Evolutionary conservation across 1,140 invertebrate genomes (phyloP).

Genomic region (Lanistes nyassanus): DNA sequence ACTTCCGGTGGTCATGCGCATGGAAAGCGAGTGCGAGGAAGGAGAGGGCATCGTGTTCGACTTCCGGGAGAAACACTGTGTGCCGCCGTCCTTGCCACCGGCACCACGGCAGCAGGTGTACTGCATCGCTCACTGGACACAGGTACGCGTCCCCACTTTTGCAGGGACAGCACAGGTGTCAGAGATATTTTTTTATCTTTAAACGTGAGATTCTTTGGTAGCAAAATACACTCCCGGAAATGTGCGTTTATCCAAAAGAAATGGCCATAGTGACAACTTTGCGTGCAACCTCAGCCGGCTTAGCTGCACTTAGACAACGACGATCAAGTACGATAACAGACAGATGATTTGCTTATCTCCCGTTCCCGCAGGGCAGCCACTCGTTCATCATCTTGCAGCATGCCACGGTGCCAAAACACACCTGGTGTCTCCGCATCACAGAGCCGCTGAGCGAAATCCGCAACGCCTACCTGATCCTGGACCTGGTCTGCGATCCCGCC

Average conservation of each 20-base stretch:
- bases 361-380: conserved; percentile 20
- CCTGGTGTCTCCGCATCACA: conserved; percentile 36
- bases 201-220: too few relatives aligned
- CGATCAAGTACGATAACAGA: too few relatives aligned
- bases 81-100: conserved; percentile 37
- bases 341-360: too few relatives aligned
- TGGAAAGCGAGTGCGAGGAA: conserved; percentile 53
- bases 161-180: too few relatives aligned
- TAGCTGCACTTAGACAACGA: too few relatives aligned
- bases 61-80: conserved; percentile 43
- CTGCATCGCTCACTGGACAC: conserved; percentile 49
- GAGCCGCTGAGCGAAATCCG: conserved; percentile 41
- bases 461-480: conserved; percentile 41
- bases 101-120: conserved; percentile 32
- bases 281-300: too few relatives aligned
- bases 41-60: conserved; percentile 50
- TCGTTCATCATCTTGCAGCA: conserved; percentile 46
- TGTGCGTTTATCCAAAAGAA: too few relatives aligned
- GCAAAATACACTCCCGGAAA: too few relatives aligned
- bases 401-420: conserved; percentile 28
- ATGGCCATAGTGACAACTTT: too few relatives aligned
- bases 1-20: conserved; percentile 38
- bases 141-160: too few relatives aligned
- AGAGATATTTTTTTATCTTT: too few relatives aligned
- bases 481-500: conserved; percentile 45